A percentile compares a stretch with the other conserved stretches of the same genome.
Conservation (phyloP, 2,797 vertebrate genomes). For the Gadopsis bispinosus region DNA sequence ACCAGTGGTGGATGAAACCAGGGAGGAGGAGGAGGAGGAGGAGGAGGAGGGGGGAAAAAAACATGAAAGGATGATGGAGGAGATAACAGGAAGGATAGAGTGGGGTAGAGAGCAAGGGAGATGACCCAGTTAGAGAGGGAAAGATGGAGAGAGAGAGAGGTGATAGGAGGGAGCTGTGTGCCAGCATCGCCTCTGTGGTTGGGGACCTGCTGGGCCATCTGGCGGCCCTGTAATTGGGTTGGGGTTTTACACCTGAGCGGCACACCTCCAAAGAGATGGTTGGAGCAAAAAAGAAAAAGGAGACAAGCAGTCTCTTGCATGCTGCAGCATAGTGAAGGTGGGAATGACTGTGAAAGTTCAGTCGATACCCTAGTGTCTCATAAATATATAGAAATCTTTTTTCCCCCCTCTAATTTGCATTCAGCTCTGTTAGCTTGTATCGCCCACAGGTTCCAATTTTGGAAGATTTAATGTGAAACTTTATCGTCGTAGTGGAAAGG, state of each 20-base stretch:
- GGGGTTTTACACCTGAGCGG: constrained; percentile 83
- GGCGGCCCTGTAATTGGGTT: constrained; percentile 84
- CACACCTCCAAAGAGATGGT: constrained; percentile 62
- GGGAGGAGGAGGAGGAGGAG: background rate
- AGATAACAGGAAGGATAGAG: constrained; percentile 47
- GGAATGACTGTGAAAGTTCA: constrained; percentile 31
- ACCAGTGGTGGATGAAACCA: constrained; percentile 19
- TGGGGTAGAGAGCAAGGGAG: constrained; percentile 54
- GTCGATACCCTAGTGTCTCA: background rate
- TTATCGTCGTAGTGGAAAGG: constrained; percentile 24
- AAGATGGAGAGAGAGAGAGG: constrained; percentile 46
- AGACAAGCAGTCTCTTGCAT: constrained; percentile 24
- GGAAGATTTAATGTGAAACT: constrained; percentile 23
- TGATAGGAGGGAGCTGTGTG: constrained; percentile 63
- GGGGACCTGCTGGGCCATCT: constrained; percentile 85
- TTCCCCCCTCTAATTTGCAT: constrained; percentile 13
- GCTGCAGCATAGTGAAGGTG: constrained; percentile 7
- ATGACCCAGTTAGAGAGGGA: constrained; percentile 71
- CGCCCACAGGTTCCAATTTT: constrained; percentile 1
- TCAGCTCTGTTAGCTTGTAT: constrained; percentile 5
- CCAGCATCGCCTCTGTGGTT: constrained; percentile 65
- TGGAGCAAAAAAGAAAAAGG: constrained; percentile 27
- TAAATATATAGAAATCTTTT: background rate
- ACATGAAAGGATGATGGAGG: constrained; percentile 55
- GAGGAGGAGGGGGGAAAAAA: too few species aligned